phyloP scores from a whole-genome alignment of 2,797 vertebrate species.

The Cyclura pinguis region DNA sequence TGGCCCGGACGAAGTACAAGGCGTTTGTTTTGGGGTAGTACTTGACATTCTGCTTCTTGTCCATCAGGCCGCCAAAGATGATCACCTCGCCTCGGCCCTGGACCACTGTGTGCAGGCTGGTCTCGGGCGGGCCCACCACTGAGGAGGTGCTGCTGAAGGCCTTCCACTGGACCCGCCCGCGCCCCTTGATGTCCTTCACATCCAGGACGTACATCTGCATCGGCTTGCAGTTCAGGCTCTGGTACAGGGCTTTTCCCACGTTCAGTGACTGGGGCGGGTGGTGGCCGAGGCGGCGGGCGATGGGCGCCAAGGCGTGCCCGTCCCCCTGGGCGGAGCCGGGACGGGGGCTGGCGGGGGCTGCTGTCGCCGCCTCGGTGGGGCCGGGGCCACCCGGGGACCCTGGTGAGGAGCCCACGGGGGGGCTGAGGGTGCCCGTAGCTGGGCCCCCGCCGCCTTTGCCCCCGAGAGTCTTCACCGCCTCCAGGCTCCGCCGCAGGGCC shows the following conservation, averaged over 20 bases:
- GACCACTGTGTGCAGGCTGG: conserved; percentile 97
- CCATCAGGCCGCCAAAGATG: conserved; percentile 98
- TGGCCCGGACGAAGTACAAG: conserved; percentile 99
- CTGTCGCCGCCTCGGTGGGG: conserved; percentile 45
- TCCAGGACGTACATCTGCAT: conserved; percentile 99
- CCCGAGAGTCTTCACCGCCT: conserved; percentile 91
- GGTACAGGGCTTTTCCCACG: conserved; percentile 97
- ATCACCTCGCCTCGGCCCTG: conserved; percentile 97
- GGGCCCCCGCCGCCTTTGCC: conserved; percentile 63
- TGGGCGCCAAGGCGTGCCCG: conserved; percentile 91
- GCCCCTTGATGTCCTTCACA: conserved; percentile 88
- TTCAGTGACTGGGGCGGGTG: conserved; percentile 98
- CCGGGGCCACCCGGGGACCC: conserved; percentile 70
- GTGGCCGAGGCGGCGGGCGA: conserved; percentile 94
- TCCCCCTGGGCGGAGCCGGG: conserved; percentile 81
- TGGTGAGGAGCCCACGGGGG: conserved; percentile 77
- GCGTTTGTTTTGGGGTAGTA: conserved; percentile 99
- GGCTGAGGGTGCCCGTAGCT: conserved; percentile 67
- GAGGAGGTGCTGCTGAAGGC: conserved; percentile 85
- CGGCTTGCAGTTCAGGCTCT: conserved; percentile 98
- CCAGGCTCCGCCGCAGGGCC: conserved; percentile 90
- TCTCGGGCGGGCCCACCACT: conserved; percentile 95
- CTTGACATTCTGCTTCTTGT: conserved; percentile 99
- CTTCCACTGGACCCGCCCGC: conserved; percentile 91
- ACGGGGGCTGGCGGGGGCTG: conserved; percentile 72